These are phyloP conservation scores for Emys orbicularis DNA, from an alignment of 2,797 vertebrate genomes.

Conservation along the genomic window DNA sequence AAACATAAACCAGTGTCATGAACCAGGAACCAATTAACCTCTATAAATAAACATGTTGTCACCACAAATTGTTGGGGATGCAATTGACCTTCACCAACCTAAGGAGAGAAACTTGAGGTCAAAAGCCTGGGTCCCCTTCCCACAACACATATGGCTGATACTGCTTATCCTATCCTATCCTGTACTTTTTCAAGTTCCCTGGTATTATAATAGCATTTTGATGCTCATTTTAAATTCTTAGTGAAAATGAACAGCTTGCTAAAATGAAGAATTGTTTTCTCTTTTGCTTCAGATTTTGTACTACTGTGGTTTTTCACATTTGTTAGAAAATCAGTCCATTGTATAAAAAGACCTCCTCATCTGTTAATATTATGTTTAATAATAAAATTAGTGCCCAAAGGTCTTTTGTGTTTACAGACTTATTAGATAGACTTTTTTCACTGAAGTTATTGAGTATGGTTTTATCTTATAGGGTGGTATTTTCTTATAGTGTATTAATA, in stretches of 20 bases:
- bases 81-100: neutral
- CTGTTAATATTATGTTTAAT: neutral
- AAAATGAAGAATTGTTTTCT: neutral
- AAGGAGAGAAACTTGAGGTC: neutral
- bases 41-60: constrained; percentile 15
- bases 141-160: neutral
- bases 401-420: neutral
- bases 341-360: neutral
- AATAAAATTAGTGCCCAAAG: neutral
- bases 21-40: constrained; percentile 16
- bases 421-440: neutral
- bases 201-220: neutral
- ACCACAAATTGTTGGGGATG: neutral
- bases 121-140: neutral
- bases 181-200: neutral
- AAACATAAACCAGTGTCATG: constrained; percentile 1
- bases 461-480: neutral
- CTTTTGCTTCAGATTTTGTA: neutral
- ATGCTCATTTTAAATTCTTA: neutral
- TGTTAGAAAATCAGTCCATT: fast-evolving
- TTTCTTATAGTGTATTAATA: neutral
- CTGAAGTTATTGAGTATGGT: neutral
- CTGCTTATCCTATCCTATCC: neutral
- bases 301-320: neutral
- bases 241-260: neutral